Evolutionary conservation across 2,888 invertebrate species (phyloP).

Genomic region (Aelia acuminata): DNA sequence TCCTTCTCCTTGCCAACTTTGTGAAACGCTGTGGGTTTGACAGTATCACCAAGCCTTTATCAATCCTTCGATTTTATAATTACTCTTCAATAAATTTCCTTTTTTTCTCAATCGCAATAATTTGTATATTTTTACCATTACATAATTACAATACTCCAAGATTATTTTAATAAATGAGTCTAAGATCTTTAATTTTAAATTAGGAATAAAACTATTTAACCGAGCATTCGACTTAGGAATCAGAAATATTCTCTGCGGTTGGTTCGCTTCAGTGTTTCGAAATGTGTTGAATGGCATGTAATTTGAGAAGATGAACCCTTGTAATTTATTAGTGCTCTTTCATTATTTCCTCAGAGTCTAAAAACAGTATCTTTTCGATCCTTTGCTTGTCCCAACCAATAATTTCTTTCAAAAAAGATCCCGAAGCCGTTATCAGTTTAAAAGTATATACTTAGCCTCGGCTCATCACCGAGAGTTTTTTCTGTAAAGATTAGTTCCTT

Average conservation of each 20-base stretch:
- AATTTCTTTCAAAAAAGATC: slow-evolving; percentile 28
- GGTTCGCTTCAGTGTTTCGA: slow-evolving; percentile 26
- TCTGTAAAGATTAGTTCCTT: neutral
- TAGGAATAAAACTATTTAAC: too few species aligned
- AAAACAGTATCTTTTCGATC: neutral
- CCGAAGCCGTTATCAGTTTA: slow-evolving; percentile 1
- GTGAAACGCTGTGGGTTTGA: too few species aligned
- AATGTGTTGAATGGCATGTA: slow-evolving; percentile 43
- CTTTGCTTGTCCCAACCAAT: neutral
- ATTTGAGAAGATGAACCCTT: slow-evolving; percentile 9
- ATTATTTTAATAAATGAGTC: too few species aligned
- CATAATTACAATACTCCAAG: too few species aligned
- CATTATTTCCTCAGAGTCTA: slow-evolving; percentile 2
- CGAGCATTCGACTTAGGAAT: neutral
- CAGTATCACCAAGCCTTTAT: too few species aligned
- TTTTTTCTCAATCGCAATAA: too few species aligned
- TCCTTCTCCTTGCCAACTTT: too few species aligned
- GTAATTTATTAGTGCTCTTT: slow-evolving; percentile 36
- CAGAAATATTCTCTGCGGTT: neutral
- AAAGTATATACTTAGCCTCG: slow-evolving; percentile 11
- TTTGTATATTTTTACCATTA: too few species aligned
- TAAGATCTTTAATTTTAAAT: too few species aligned
- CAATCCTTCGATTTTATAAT: too few species aligned
- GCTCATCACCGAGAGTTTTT: neutral
- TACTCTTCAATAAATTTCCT: too few species aligned